These are phyloP conservation scores for Ennomos fuscantarius DNA, from an alignment of 2,888 invertebrate species.

Conservation along the genomic window DNA sequence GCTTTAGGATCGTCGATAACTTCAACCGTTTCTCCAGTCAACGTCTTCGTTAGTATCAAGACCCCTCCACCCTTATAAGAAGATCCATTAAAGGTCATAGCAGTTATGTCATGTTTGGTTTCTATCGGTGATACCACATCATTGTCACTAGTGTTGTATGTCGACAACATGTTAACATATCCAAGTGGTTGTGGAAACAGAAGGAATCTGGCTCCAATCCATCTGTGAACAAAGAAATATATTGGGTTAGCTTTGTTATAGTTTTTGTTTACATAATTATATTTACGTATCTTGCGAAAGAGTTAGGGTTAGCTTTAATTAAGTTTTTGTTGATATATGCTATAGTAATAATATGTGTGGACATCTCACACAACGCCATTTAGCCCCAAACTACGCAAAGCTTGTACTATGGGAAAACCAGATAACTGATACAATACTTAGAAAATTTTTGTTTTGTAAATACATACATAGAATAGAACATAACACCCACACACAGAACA, in stretches of 20 bases:
- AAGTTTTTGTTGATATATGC: no score
- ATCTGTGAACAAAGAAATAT: constrained; percentile 65
- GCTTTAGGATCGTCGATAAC: constrained; percentile 73
- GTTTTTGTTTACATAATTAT: no score
- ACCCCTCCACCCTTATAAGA: constrained; percentile 65
- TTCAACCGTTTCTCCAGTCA: constrained; percentile 74
- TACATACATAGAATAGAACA: no score
- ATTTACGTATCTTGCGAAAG: no score
- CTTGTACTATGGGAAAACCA: no score
- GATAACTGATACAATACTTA: no score
- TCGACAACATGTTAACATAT: constrained; percentile 55
- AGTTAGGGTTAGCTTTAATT: no score
- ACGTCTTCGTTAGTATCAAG: constrained; percentile 72
- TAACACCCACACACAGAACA: no score
- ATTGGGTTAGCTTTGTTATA: constrained; percentile 6
- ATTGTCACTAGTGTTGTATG: constrained; percentile 50
- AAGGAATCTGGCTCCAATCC: constrained; percentile 53
- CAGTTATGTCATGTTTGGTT: constrained; percentile 57
- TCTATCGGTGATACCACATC: constrained; percentile 50
- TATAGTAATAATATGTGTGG: no score
- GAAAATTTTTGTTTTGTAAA: no score
- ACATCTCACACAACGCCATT: no score
- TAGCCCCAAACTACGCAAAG: no score
- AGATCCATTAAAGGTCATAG: constrained; percentile 70
- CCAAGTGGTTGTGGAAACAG: constrained; percentile 28